These are phyloP conservation scores for Erethizon dorsatum DNA, from an alignment of 2,797 vertebrate species.

Conservation along the genomic window DNA sequence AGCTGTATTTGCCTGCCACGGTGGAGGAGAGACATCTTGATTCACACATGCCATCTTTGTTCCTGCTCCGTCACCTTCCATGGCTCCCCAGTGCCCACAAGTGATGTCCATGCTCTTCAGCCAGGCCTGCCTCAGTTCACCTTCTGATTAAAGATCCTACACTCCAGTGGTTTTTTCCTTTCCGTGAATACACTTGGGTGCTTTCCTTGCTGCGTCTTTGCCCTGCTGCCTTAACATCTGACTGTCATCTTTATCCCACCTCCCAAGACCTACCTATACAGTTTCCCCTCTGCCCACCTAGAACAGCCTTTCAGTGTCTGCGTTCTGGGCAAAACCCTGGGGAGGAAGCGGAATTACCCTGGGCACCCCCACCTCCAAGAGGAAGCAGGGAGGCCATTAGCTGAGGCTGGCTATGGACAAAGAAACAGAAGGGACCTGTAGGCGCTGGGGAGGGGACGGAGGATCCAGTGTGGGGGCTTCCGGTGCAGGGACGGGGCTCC, in stretches of 20 bases:
- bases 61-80: background rate
- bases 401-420: background rate
- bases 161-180: background rate
- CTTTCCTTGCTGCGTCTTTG: background rate
- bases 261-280: background rate
- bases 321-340: background rate
- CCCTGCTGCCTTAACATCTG: background rate
- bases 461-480: background rate
- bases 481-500: background rate
- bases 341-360: background rate
- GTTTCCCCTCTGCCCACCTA: background rate
- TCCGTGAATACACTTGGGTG: background rate
- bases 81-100: background rate
- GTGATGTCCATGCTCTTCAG: background rate
- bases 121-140: conserved; percentile 28
- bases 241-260: background rate
- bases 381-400: background rate
- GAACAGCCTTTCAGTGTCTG: background rate
- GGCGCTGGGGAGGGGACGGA: background rate
- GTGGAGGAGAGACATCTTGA: background rate
- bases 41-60: background rate
- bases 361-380: background rate
- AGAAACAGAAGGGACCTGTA: background rate
- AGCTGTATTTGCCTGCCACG: conserved; percentile 94
- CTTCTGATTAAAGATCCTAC: background rate